phyloP scores from a whole-genome alignment of 2,113 vertebrate species.

The Arenaria interpres region DNA sequence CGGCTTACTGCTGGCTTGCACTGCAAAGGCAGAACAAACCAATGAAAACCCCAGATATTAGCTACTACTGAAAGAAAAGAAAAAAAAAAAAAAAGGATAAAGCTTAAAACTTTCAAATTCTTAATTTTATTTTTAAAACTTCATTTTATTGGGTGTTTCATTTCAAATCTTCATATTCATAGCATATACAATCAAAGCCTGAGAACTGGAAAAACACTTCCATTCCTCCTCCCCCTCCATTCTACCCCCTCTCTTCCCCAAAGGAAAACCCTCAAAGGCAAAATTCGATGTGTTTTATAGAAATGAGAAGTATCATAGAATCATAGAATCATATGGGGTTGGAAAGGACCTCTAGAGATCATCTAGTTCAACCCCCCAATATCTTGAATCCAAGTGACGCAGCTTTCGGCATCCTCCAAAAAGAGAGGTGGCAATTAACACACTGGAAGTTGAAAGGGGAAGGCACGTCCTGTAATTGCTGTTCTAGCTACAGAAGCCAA shows the following conservation, averaged over 20 bases:
- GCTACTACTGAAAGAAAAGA: slow-evolving; percentile 27
- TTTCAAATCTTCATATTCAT: slow-evolving; percentile 65
- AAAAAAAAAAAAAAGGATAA: not conserved
- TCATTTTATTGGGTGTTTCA: slow-evolving; percentile 58
- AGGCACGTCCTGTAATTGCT: not conserved
- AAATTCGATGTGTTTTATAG: not conserved
- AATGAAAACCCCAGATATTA: slow-evolving; percentile 65
- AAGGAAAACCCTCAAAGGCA: not conserved
- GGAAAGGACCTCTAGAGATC: no score
- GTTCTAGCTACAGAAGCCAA: not conserved
- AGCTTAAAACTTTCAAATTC: slow-evolving; percentile 30
- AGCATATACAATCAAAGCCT: slow-evolving; percentile 18
- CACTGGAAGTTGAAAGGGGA: not conserved
- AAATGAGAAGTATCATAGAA: not conserved
- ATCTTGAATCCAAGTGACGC: not conserved
- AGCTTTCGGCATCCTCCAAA: not conserved
- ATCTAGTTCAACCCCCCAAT: no score
- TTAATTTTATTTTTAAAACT: slow-evolving; percentile 56
- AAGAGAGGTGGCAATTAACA: not conserved
- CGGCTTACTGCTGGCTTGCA: slow-evolving; percentile 88
- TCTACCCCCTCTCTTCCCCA: not conserved
- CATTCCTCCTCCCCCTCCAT: not conserved
- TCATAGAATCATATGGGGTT: no score
- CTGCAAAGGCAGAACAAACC: slow-evolving; percentile 81
- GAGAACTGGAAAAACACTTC: not conserved